Evolutionary conservation across 2,888 invertebrate genomes (phyloP).

Genomic region (Eupithecia vulgata): DNA sequence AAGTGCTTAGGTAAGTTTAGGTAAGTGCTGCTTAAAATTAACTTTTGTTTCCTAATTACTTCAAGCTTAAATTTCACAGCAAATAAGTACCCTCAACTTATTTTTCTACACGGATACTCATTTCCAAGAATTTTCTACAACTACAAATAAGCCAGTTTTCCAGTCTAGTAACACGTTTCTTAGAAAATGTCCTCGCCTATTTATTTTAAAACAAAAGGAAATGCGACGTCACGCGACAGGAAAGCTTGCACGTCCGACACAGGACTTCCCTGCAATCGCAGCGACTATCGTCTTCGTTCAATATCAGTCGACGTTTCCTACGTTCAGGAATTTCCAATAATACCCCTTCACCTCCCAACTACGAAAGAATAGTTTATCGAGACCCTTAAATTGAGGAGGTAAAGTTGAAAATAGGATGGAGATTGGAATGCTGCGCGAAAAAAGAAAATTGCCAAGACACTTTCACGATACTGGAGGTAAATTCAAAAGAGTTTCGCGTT

Average conservation of each 20-base stretch:
- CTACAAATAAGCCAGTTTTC: slow-evolving; percentile 17
- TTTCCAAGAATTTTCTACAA: neutral
- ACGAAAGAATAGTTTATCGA: slow-evolving; percentile 18
- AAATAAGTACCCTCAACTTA: neutral
- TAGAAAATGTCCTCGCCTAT: slow-evolving; percentile 38
- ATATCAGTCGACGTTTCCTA: slow-evolving; percentile 70
- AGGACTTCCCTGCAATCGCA: slow-evolving; percentile 71
- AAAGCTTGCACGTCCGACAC: slow-evolving; percentile 65
- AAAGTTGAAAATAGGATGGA: slow-evolving; percentile 49
- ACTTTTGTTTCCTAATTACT: neutral
- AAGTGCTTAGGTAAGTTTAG: neutral
- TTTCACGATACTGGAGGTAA: slow-evolving; percentile 73
- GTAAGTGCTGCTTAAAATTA: neutral
- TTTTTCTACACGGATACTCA: neutral
- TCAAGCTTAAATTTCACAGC: neutral
- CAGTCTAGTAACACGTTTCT: slow-evolving; percentile 17
- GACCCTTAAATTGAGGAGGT: slow-evolving; percentile 37
- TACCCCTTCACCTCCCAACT: slow-evolving; percentile 52
- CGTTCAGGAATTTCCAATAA: slow-evolving; percentile 82
- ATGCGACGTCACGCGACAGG: slow-evolving; percentile 55
- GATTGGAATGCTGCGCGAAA: slow-evolving; percentile 12
- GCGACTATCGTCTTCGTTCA: slow-evolving; percentile 72
- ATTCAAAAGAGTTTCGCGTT: slow-evolving; percentile 75
- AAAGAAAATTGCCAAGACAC: slow-evolving; percentile 45
- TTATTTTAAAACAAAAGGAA: slow-evolving; percentile 52